Evolutionary conservation across 2,797 vertebrate genomes (phyloP), one percentile per base, ranked within the genome.

Genomic region (Sciurus carolinensis): DNA sequence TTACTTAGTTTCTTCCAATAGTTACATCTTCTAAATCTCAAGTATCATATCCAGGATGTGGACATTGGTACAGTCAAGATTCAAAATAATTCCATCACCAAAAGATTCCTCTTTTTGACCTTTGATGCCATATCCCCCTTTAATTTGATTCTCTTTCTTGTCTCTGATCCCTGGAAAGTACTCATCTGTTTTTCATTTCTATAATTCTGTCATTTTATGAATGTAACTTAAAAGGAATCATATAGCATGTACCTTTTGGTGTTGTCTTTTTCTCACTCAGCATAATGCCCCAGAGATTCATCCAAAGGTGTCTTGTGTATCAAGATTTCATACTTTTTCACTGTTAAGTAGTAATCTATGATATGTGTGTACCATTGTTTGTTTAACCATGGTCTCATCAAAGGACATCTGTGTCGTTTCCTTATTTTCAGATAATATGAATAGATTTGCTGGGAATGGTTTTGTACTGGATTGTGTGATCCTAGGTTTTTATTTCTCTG

Each of bases 371-470:
- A 52, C 33, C 30, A 33, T 3, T 20, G 6, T 81, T 90, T 82
- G 22, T 54, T 67, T 59, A 82, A 69, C 7, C 9, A 59, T 93
- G 93, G 42, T 26, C 18, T 28, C 39, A 13, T 28, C 50, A 57
- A 87, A 83, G 39, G 39, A 39, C 39, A 39, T 39, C 39, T 87
- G 67, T 0, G 20, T 42, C 87, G 36, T 75, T 92, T 87, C 44
- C 36, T 76, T 62, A n/a, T 77, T 94, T 93, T 59, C 75, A 57
- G 33, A 75, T 59, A 79, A 89, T 69, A 67, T 22, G 42, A 59
- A 62, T 50, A 82, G 39, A 42, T 64, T 39, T 83, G 33, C 33
- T 39, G 36, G 50, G 44, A 64, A 64, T 39, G 77, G 39, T 39
- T 24, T 54, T 8, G 18, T 66, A 28, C 12, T 84, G 36, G 2